Evolutionary conservation across 2,113 vertebrate species (phyloP).

Genomic region (Boulengeromyrus knoepffleri): DNA sequence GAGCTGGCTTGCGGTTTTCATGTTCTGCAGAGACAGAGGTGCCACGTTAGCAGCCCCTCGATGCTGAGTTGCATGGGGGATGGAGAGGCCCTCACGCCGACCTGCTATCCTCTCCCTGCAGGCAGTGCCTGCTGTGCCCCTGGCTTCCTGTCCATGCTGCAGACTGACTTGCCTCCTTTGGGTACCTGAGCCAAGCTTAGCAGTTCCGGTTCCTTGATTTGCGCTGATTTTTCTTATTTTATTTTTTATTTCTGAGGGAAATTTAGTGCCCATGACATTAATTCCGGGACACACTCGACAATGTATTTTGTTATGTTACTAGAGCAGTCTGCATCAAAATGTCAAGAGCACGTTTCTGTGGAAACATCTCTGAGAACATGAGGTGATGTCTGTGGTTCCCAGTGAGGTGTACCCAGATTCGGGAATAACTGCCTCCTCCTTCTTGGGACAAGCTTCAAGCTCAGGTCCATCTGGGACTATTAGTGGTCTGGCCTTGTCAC

Average conservation of each 20-base stretch:
- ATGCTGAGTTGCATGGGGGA: background rate
- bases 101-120: background rate
- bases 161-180: background rate
- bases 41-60: background rate
- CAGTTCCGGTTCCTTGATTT: background rate
- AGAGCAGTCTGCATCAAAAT: background rate
- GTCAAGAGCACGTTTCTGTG: background rate
- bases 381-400: background rate
- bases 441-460: background rate
- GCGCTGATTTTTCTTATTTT: too few species aligned
- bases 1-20: background rate
- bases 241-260: background rate
- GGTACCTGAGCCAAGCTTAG: background rate
- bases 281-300: background rate
- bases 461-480: background rate
- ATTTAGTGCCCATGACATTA: background rate
- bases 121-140: background rate
- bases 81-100: background rate
- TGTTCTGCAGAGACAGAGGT: background rate
- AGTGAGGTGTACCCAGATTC: background rate
- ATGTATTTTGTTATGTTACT: background rate
- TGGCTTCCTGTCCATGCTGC: background rate
- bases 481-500: background rate
- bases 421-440: background rate
- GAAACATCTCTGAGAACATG: background rate